These are phyloP conservation scores for Carcina quercana DNA, from an alignment of 2,888 invertebrate genomes.

Conservation along the genomic window DNA sequence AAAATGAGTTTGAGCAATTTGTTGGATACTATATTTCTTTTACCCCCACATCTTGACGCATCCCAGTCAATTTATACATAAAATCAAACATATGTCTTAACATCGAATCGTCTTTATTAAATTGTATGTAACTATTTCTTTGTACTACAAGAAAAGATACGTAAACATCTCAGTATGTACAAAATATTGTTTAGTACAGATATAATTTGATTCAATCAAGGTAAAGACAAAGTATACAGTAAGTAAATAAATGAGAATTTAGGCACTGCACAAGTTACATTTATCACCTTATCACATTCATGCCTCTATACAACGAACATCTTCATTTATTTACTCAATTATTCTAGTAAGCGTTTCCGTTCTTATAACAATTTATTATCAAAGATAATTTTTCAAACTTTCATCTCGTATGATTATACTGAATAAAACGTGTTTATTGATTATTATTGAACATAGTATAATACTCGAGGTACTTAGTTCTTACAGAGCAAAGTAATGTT, in stretches of 20 bases:
- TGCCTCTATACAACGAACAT: constrained; percentile 51
- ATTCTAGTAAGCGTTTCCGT: constrained; percentile 71
- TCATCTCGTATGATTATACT: too few species aligned
- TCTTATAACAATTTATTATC: constrained; percentile 63
- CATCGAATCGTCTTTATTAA: constrained; percentile 73
- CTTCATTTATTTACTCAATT: constrained; percentile 45
- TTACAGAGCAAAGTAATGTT: too few species aligned
- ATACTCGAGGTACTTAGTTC: too few species aligned
- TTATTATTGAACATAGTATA: too few species aligned
- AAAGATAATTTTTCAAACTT: constrained; percentile 28
- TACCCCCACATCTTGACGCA: too few species aligned
- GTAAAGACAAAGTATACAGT: constrained; percentile 30
- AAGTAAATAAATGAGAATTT: constrained; percentile 57
- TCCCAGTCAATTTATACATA: too few species aligned
- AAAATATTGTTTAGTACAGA: constrained; percentile 43
- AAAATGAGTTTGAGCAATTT: too few species aligned
- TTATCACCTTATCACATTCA: constrained; percentile 68
- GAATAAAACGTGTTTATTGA: too few species aligned
- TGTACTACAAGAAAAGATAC: constrained; percentile 66
- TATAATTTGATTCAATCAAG: constrained; percentile 38
- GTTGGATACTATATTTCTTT: too few species aligned
- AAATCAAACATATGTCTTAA: constrained; percentile 23
- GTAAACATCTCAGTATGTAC: constrained; percentile 46
- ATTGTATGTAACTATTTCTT: constrained; percentile 59
- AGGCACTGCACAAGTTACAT: constrained; percentile 69